Evolutionary conservation across 2,797 vertebrate species (phyloP), one percentile per base, ranked within the genome.

Genomic region (Enteromius treurensis): DNA sequence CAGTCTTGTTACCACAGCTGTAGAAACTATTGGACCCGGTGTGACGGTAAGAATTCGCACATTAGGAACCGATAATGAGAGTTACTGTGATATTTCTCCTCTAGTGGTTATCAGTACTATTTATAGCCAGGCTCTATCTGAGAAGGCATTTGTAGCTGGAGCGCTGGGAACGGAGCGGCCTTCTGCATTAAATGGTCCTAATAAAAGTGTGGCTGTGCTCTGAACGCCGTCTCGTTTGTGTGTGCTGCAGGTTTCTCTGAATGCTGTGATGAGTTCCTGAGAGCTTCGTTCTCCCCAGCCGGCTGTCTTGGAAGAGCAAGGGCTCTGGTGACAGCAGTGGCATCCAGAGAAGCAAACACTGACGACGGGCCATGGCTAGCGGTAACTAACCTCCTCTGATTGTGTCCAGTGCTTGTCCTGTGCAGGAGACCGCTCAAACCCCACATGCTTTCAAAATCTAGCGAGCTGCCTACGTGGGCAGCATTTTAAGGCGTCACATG

Each of bases 291-390:
- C 74, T 60, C 26, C 77, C 78, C 90, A 93, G 91, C 86, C 91
- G 76, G 65, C 86, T 89, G 91, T 84, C 92, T 92, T 80, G 91
- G 89, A 91, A 89, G 89, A 92, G 92, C 91, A 86, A 89, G 55
- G 88, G 91, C 86, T 92, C 93, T 91, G 87, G 93, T 93, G 93
- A 94, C 89, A 94, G 92, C 89, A 85, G 91, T 85, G 86, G 89
- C 86, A 89, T 51, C 86, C 62, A 86, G 84, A 89, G 89, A 89
- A 91, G 91, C 88, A 86, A 90, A 86, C 83, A 86, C 82, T 84
- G 88, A 90, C 91, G 90, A 90, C 80, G 88, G 88, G 92, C 93
- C 87, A 98, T 98, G 97, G 95, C 96, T 92, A 94, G 97, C 0
- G 95, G 97, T 98, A 95, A 91, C 87, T 84, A 84, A 71, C 42